phyloP scores from a whole-genome alignment of 1,140 invertebrate species.

The Caerostris darwini region DNA sequence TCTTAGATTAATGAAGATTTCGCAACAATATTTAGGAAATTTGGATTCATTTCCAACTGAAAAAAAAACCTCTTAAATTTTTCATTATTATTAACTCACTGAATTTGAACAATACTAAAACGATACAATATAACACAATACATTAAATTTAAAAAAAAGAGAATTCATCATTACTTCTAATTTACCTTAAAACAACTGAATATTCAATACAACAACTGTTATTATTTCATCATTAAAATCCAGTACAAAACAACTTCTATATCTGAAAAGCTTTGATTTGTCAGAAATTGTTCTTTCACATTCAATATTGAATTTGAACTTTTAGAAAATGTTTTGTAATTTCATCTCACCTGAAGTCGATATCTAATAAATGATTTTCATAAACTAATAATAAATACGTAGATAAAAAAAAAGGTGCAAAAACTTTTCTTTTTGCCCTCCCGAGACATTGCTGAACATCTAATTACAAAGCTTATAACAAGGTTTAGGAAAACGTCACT shows the following conservation, averaged over 20 bases:
- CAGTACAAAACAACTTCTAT: not conserved
- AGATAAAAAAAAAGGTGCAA: not conserved
- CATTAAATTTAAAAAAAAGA: not conserved
- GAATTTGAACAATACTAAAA: too few relatives aligned
- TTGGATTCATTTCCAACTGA: too few relatives aligned
- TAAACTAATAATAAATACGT: not conserved
- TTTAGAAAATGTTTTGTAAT: not conserved
- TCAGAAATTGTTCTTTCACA: not conserved
- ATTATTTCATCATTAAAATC: not conserved
- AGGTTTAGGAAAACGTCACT: slow-evolving; percentile 16
- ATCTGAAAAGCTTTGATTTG: not conserved
- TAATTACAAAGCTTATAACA: slow-evolving; percentile 17
- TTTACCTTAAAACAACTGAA: not conserved
- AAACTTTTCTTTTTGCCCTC: not conserved
- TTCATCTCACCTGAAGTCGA: not conserved
- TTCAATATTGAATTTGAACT: not conserved
- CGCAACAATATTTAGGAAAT: too few relatives aligned
- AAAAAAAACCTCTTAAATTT: too few relatives aligned
- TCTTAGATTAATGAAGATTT: too few relatives aligned
- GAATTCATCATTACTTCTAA: not conserved
- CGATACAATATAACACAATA: not conserved
- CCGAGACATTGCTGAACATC: not conserved
- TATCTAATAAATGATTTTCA: slow-evolving; percentile 4
- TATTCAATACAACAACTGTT: not conserved
- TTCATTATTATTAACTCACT: too few relatives aligned